Evolutionary conservation across 30 jellyfish, hydroid and myxozoan genomes (phyloP), one percentile per base, ranked within the genome.

Genomic region (Cassiopea andromeda): DNA sequence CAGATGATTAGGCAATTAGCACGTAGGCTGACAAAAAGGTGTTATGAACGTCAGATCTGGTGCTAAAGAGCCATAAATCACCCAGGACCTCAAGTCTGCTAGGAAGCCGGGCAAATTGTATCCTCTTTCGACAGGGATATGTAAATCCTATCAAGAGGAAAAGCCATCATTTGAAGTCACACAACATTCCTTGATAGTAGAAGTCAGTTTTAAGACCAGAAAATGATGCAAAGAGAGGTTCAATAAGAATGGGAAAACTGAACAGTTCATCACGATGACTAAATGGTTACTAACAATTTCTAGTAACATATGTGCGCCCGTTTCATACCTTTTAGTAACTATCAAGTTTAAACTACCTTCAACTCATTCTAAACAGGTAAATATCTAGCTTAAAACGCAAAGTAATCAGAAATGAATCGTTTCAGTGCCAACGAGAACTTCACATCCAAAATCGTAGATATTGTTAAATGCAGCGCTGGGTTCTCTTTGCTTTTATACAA

Each of bases 21-120:
- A 60, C 86, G 19, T 77, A 10, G 75, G 86, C 50, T 77, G 48
- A 77, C 50, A 48, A 77, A 46, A 48, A 77, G 86, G 86, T 77
- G 86, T 12, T 77, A 43, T 54, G 79, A 70, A 70, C 6, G 1
- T 70, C 50, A 70, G 14, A 70, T 70, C 54, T 70, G 79, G 79
- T 70, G 79, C 19, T 70, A 70, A 70, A 70, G n/a, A 19, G 57
- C 54, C 54, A n/a, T 70, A 19, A 70, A 70, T 70, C 79, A 70
- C 50, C 79, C 15, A 43, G 48, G 17, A 70, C 54, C 79, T 70
- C 54, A 2, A n/a, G 38, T 4, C 79, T 1, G 19, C 73, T 8
- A 13, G 19, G 73, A 61, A 61, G 73, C 73, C 73, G 27, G 73
- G 73, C 2, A 61, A 61, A 61, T 3, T 3, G 19, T 50, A 50